Conservation (phyloP, 2,888 invertebrate species). For the Hemicrepidius hirtus region DNA sequence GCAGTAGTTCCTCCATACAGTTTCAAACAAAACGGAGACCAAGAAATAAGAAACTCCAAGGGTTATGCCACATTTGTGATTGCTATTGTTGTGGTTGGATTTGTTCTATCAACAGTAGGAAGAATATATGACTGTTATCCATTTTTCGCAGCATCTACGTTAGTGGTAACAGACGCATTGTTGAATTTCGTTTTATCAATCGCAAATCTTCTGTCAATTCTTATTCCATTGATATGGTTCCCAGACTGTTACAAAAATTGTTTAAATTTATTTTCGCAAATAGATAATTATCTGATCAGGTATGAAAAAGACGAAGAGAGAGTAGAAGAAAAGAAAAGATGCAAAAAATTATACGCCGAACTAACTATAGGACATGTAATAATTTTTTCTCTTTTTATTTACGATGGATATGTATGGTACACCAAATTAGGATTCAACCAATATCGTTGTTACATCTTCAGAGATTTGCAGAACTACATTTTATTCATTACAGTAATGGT, state of each 20-base stretch:
- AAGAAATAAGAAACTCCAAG: neutral
- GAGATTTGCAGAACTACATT: slow-evolving; percentile 21
- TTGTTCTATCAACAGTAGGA: slow-evolving; percentile 13
- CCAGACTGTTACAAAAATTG: neutral
- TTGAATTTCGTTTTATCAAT: slow-evolving; percentile 6
- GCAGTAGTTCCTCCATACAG: neutral
- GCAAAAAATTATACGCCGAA: neutral
- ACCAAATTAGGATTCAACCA: neutral
- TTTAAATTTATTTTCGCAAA: neutral
- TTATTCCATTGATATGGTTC: neutral
- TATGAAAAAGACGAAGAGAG: neutral
- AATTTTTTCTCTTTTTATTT: neutral
- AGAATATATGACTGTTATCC: slow-evolving; percentile 24
- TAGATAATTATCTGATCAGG: neutral
- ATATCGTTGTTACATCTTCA: slow-evolving; percentile 26
- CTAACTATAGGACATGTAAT: slow-evolving; percentile 2
- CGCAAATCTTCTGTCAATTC: slow-evolving; percentile 12
- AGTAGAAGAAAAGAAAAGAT: neutral
- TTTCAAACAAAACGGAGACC: neutral
- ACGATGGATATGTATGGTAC: slow-evolving; percentile 34
- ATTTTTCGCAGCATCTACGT: neutral
- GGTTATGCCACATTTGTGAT: neutral
- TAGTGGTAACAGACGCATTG: slow-evolving; percentile 18
- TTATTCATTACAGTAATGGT: slow-evolving; percentile 20
- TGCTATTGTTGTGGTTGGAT: neutral